These are phyloP conservation scores for Eristalinus sepulchralis DNA, from an alignment of 2,888 invertebrate genomes.

Conservation along the genomic window DNA sequence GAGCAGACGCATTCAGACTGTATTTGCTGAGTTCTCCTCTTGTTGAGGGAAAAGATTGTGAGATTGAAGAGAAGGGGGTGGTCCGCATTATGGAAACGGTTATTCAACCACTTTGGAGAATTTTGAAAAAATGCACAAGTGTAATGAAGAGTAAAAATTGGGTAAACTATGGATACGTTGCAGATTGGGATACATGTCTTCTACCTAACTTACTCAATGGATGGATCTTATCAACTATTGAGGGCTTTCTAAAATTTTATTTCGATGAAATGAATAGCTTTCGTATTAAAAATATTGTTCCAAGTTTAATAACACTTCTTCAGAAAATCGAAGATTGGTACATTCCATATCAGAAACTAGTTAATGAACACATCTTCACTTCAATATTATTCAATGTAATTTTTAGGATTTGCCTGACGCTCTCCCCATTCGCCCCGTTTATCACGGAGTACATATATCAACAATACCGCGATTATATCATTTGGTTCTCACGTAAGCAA, in stretches of 20 bases:
- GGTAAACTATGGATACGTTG: conserved; percentile 80
- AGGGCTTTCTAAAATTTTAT: conserved; percentile 91
- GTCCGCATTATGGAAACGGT: conserved; percentile 95
- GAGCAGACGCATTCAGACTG: conserved; percentile 95
- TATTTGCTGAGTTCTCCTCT: conserved; percentile 97
- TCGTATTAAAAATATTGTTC: conserved; percentile 94
- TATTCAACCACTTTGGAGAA: conserved; percentile 94
- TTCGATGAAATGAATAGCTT: conserved; percentile 95
- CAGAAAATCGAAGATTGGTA: conserved; percentile 98
- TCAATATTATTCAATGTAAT: conserved; percentile 37
- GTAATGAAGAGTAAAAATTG: conserved; percentile 74
- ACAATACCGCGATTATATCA: not conserved
- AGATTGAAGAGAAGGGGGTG: conserved; percentile 97
- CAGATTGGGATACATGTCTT: not conserved
- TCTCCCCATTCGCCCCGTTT: conserved; percentile 98
- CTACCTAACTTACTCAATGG: conserved; percentile 88
- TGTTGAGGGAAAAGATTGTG: conserved; percentile 94
- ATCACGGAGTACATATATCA: conserved; percentile 96
- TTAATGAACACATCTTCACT: conserved; percentile 85
- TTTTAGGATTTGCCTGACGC: conserved; percentile 82
- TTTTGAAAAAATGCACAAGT: conserved; percentile 77
- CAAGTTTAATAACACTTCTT: conserved; percentile 93
- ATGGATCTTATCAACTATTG: conserved; percentile 97
- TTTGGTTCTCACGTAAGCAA: conserved; percentile 81
- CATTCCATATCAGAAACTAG: conserved; percentile 94